phyloP scores from a whole-genome alignment of 2,797 vertebrate species.

The Smutsia temminckii region DNA sequence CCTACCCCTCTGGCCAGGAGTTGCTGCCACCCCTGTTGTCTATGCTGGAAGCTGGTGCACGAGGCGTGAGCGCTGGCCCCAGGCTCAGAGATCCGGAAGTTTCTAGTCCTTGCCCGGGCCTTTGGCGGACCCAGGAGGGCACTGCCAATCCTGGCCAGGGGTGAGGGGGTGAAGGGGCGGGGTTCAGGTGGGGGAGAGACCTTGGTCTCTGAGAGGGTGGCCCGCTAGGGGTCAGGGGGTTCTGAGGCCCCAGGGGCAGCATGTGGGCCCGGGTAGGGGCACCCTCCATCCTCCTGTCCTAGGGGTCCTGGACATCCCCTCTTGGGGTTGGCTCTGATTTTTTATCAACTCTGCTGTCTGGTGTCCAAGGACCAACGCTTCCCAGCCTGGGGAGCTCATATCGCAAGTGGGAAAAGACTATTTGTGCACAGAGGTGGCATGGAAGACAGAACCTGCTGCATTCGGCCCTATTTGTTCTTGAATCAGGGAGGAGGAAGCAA shows the following conservation, averaged over 20 bases:
- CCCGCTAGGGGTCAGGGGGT: too few relatives aligned
- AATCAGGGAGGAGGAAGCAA: neutral
- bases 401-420: rapidly evolving
- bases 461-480: neutral
- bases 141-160: neutral
- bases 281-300: neutral
- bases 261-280: too few relatives aligned
- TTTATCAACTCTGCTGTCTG: neutral
- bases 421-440: rapidly evolving
- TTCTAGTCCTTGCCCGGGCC: neutral
- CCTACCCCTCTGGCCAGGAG: rapidly evolving
- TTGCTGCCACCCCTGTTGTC: neutral
- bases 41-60: neutral
- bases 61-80: too few relatives aligned
- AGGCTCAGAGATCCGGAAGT: neutral
- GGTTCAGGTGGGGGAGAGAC: neutral
- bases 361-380: rapidly evolving
- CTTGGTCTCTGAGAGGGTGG: too few relatives aligned
- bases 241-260: too few relatives aligned
- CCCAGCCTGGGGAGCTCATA: rapidly evolving
- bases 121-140: neutral
- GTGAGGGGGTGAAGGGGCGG: neutral
- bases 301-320: rapidly evolving
- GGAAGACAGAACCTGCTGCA: neutral
- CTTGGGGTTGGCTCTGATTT: neutral